These are phyloP conservation scores for Nothura maculosa DNA, from an alignment of 2,797 vertebrate species.

Conservation along the genomic window DNA sequence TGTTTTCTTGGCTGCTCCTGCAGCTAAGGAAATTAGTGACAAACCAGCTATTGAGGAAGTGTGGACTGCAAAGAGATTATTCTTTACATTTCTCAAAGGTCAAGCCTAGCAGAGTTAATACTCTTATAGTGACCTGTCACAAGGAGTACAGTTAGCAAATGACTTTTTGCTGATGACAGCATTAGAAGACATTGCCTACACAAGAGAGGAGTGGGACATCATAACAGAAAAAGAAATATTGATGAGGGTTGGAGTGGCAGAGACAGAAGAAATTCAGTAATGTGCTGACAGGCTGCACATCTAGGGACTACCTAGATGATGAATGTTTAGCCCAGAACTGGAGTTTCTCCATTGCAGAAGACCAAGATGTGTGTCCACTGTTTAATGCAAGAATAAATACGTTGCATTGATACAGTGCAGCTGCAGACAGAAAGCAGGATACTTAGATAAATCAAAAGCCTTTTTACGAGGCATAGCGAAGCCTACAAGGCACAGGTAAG, in stretches of 20 bases:
- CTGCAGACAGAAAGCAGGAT: not conserved
- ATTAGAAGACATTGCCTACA: not conserved
- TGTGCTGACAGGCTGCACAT: not conserved
- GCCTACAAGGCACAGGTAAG: not conserved
- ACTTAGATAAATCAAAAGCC: not conserved
- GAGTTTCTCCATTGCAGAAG: not conserved
- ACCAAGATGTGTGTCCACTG: not conserved
- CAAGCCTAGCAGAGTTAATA: not conserved
- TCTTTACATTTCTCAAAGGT: not conserved
- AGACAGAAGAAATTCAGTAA: not conserved
- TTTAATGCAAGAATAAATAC: not conserved
- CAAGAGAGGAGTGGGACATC: not conserved
- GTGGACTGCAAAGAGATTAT: not conserved
- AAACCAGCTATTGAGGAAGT: not conserved
- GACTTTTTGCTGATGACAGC: rapidly evolving
- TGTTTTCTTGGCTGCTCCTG: not conserved
- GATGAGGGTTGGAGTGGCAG: not conserved
- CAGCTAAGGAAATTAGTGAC: not conserved
- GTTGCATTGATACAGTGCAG: not conserved
- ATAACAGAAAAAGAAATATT: not conserved
- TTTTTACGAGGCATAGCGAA: not conserved
- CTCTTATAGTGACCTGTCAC: not conserved
- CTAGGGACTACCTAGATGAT: not conserved
- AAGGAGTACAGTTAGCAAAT: not conserved
- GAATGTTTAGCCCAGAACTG: not conserved